These are phyloP conservation scores for Montipora foliosa DNA, from an alignment of 64 coral and sea anemone genomes.

Conservation along the genomic window DNA sequence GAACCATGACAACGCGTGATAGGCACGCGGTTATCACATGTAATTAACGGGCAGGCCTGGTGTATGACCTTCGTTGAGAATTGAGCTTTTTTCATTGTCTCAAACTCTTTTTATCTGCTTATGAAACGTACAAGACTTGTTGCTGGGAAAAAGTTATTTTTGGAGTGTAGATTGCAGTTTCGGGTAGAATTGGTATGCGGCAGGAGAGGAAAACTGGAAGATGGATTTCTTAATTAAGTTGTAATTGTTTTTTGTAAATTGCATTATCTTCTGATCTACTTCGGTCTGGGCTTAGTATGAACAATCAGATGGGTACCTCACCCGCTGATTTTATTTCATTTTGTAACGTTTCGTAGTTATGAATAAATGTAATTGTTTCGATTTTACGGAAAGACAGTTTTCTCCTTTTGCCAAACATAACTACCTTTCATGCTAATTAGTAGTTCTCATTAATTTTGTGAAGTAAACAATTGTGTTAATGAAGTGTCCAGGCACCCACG, in stretches of 20 bases:
- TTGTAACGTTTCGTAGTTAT: neutral
- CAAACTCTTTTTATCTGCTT: neutral
- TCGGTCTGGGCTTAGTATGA: neutral
- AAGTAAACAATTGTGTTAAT: too few species aligned
- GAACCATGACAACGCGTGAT: slow-evolving; percentile 5
- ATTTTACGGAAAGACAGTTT: neutral
- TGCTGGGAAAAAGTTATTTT: neutral
- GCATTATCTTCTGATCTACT: neutral
- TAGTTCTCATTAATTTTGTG: too few species aligned
- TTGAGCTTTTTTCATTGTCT: neutral
- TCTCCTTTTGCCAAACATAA: too few species aligned
- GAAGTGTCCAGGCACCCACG: too few species aligned
- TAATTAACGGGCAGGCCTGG: slow-evolving; percentile 36
- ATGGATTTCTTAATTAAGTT: too few species aligned
- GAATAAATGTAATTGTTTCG: neutral
- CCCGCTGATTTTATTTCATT: neutral
- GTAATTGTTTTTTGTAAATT: too few species aligned
- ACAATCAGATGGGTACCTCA: neutral
- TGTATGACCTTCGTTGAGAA: neutral
- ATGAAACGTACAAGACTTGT: neutral
- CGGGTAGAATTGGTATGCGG: neutral
- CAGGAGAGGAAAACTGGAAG: too few species aligned
- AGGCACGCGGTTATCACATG: neutral
- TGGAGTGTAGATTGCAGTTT: neutral
- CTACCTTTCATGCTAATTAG: too few species aligned